These are phyloP conservation scores for Spialia ferax DNA, from an alignment of 2,888 invertebrate genomes.

Conservation along the genomic window DNA sequence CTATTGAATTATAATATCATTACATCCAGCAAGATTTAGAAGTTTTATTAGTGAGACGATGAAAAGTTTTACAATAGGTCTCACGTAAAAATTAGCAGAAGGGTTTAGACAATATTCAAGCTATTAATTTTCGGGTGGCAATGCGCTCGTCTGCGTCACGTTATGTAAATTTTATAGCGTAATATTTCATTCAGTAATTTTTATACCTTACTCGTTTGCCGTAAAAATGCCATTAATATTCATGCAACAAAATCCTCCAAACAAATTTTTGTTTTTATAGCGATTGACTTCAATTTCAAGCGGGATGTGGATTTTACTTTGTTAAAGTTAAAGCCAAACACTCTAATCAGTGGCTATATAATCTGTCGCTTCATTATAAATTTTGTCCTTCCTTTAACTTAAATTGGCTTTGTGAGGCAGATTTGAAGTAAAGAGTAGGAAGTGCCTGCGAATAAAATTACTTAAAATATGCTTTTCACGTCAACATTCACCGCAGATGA, in stretches of 20 bases:
- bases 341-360: too few relatives aligned
- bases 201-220: slow-evolving; percentile 43
- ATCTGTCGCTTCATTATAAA: too few relatives aligned
- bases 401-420: too few relatives aligned
- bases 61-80: background rate
- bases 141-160: slow-evolving; percentile 40
- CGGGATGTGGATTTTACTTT: too few relatives aligned
- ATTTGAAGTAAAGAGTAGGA: too few relatives aligned
- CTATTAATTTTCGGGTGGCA: slow-evolving; percentile 41
- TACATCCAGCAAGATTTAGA: too few relatives aligned
- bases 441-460: too few relatives aligned
- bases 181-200: slow-evolving; percentile 48
- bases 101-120: slow-evolving; percentile 23
- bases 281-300: background rate
- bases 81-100: background rate
- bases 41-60: background rate
- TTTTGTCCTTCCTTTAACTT: too few relatives aligned
- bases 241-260: slow-evolving; percentile 39
- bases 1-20: too few relatives aligned
- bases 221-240: slow-evolving; percentile 45
- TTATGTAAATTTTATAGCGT: slow-evolving; percentile 50
- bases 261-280: slow-evolving; percentile 9
- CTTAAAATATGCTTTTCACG: too few relatives aligned
- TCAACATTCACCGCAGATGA: too few relatives aligned
- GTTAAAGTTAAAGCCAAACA: too few relatives aligned